Conservation (phyloP, 1,140 invertebrate genomes). For the Zophobas atratus region DNA sequence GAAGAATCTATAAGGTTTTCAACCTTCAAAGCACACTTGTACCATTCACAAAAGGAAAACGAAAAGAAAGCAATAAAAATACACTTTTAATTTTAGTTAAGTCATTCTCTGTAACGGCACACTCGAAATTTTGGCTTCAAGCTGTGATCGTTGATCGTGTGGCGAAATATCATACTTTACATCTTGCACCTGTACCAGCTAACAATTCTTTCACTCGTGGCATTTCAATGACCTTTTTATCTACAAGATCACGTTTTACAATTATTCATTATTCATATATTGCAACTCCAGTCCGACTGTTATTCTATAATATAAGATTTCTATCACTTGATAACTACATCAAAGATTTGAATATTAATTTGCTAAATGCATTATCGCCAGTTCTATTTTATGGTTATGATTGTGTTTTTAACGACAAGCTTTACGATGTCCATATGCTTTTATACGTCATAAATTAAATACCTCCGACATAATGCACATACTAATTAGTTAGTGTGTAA, state of each 20-base stretch:
- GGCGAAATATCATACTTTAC: constrained; percentile 5
- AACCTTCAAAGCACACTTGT: too few species aligned
- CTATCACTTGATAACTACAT: neutral
- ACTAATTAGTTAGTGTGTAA: too few species aligned
- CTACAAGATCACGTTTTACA: neutral
- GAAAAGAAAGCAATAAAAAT: too few species aligned
- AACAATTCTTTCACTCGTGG: neutral
- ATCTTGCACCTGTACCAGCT: neutral
- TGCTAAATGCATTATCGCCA: constrained; percentile 4
- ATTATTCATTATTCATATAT: neutral
- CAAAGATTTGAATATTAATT: constrained; percentile 12
- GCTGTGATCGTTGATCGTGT: neutral
- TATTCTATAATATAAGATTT: constrained; percentile 3
- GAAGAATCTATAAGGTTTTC: too few species aligned
- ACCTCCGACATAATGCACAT: neutral
- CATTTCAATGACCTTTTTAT: neutral
- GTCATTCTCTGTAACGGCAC: constrained; percentile 8
- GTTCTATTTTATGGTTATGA: constrained; percentile 7
- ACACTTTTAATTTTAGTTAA: neutral
- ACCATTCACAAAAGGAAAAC: too few species aligned
- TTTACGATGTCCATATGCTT: neutral
- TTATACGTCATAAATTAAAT: constrained; percentile 1
- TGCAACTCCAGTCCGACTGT: neutral
- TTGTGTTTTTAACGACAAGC: constrained; percentile 19
- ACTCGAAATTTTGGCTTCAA: neutral